Conservation (phyloP, 2,113 vertebrate genomes). For the Macaca fascicularis region DNA sequence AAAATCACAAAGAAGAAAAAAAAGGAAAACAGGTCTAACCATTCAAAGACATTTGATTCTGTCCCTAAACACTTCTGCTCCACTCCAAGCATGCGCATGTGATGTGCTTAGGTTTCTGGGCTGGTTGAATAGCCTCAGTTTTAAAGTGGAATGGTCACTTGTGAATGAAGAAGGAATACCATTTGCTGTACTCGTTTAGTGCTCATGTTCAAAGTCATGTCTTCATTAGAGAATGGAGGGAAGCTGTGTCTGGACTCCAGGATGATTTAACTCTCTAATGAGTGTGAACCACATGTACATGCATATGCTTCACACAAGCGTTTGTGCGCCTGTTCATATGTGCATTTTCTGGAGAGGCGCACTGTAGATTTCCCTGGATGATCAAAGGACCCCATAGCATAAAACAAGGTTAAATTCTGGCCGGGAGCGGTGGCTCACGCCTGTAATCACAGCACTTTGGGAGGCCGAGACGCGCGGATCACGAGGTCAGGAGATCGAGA, state of each 20-base stretch:
- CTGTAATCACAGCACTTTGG: too few relatives aligned
- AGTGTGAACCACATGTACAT: not conserved
- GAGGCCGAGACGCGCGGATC: too few relatives aligned
- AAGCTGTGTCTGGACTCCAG: not conserved
- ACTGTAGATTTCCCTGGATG: not conserved
- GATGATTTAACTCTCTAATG: not conserved
- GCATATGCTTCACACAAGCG: too few relatives aligned
- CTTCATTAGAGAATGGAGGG: not conserved
- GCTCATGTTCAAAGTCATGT: not conserved
- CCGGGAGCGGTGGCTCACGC: too few relatives aligned
- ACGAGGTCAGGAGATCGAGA: too few relatives aligned
- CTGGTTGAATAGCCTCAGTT: not conserved
- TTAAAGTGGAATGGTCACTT: not conserved
- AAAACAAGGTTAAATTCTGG: conserved; percentile 2
- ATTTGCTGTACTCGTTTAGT: not conserved
- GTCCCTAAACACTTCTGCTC: not conserved
- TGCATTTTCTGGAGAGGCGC: not conserved
- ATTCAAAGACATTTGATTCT: not conserved
- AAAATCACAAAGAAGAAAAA: too few relatives aligned
- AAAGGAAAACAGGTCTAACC: not conserved
- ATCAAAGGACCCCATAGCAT: not conserved
- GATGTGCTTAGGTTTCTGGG: too few relatives aligned
- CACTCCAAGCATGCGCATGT: rapidly evolving
- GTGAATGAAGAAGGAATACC: not conserved
- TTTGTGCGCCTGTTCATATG: too few relatives aligned